Base-by-base conservation (phyloP, 2,113 vertebrate genomes). In the Pelobates fuscus region DNA sequence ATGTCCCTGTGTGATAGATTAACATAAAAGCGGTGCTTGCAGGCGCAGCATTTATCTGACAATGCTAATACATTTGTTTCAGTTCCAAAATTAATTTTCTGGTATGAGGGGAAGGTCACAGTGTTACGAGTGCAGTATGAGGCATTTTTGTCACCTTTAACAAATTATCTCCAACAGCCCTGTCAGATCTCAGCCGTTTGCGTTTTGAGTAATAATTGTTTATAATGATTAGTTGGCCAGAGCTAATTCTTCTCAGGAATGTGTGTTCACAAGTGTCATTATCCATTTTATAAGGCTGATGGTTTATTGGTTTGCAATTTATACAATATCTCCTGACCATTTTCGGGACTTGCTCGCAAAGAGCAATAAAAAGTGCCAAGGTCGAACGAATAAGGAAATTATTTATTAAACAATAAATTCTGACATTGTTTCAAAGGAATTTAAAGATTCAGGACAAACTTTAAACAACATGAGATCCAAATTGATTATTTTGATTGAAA, bases 81-180 rank as follows among this genome's bases (percentile, higher is more conserved):
- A 89, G 89, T 89, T 87, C 80, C 89, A 93, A 96, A 96, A 96
- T 95, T 94, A 94, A 96, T 97, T 96, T 94, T 91, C 91, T 93
- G 93, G 95, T 94, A 95, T 93, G 92, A 94, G 94, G 94, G 32
- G 96, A 98, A 95, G 96, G 95, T 95, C 95, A 91, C 91, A 90
- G 92, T 89, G 91, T 95, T 37, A 92, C 63, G 89, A 91, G 85
- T 89, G 89, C 84, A 91, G 91, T 90, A 90, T 88, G 84, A 92
- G 92, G 90, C 84, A 90, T 92, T 79, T 90, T 92, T 94, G 95
- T 96, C 94, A 93, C 94, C 90, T 91, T 92, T 93, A 96, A 95
- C 93, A 94, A 96, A 98, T 98, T 91, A 93, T 90, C 88, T 90
- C 89, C 93, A 95, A 95, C 91, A 92, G 86, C 87, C 85, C 88